Evolutionary conservation across 1,140 invertebrate species (phyloP).

Genomic region (Callitettix versicolor): DNA sequence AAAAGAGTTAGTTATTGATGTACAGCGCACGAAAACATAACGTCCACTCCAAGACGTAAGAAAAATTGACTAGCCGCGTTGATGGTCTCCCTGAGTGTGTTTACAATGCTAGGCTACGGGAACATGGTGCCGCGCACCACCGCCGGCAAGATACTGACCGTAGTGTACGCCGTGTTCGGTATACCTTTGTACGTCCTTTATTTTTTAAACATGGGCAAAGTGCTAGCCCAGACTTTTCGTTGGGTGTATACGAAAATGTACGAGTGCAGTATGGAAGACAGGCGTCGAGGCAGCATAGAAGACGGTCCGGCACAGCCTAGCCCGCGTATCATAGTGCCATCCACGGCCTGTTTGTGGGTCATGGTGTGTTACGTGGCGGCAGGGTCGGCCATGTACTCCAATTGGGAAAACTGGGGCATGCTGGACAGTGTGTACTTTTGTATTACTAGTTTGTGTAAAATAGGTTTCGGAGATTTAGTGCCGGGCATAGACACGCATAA

Average conservation of each 20-base stretch:
- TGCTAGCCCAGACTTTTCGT: conserved; percentile 62
- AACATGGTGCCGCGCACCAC: conserved; percentile 84
- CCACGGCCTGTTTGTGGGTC: conserved; percentile 88
- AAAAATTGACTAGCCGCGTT: too few relatives aligned
- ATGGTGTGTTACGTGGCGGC: conserved; percentile 81
- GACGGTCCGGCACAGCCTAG: conserved; percentile 36
- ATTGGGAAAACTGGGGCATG: conserved; percentile 89
- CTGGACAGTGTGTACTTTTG: conserved; percentile 92
- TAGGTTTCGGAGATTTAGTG: conserved; percentile 93
- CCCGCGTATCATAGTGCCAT: conserved; percentile 71
- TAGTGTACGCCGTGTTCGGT: conserved; percentile 88
- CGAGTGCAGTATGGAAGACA: conserved; percentile 51
- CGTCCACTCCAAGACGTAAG: too few relatives aligned
- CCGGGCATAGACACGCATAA: conserved; percentile 61
- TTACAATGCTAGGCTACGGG: conserved; percentile 92
- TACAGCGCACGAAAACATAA: too few relatives aligned
- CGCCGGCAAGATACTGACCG: conserved; percentile 84
- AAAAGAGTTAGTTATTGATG: too few relatives aligned
- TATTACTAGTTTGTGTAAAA: conserved; percentile 81
- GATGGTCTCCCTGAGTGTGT: conserved; percentile 78
- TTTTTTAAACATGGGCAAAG: conserved; percentile 81
- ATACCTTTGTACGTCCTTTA: conserved; percentile 87
- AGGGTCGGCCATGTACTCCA: conserved; percentile 86
- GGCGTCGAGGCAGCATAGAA: conserved; percentile 35
- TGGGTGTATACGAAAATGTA: conserved; percentile 69